These are phyloP conservation scores for Paramormyrops kingsleyae DNA, from an alignment of 2,113 vertebrate species.

Conservation along the genomic window DNA sequence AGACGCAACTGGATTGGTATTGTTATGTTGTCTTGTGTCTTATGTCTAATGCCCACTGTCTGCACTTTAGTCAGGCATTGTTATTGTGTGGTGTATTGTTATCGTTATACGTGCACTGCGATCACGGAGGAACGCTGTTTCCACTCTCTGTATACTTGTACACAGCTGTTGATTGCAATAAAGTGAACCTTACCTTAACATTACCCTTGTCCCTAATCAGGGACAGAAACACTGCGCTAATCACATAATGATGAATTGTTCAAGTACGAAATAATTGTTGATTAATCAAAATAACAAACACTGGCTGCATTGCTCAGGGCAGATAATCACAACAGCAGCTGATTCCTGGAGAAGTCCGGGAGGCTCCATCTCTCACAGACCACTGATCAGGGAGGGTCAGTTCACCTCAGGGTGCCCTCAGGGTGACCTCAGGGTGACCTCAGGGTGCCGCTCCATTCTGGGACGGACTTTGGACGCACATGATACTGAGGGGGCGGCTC, in stretches of 20 bases:
- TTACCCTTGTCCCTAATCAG: not conserved
- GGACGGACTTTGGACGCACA: not conserved
- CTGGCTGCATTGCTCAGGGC: not conserved
- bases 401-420: not conserved
- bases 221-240: not conserved
- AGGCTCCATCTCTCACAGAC: not conserved
- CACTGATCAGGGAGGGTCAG: not conserved
- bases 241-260: conserved; percentile 2
- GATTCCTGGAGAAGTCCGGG: not conserved
- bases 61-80: too few species aligned
- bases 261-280: not conserved
- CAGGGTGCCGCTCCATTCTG: not conserved
- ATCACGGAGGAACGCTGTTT: too few species aligned
- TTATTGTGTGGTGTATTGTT: too few species aligned
- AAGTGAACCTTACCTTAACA: too few species aligned
- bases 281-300: not conserved
- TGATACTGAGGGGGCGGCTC: not conserved
- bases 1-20: too few species aligned
- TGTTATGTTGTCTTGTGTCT: too few species aligned
- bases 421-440: too few species aligned
- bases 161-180: too few species aligned
- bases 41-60: too few species aligned
- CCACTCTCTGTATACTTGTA: too few species aligned
- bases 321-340: not conserved
- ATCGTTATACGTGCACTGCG: too few species aligned